Base-by-base conservation (phyloP, 1,140 invertebrate genomes). In the Microplitis mediator region DNA sequence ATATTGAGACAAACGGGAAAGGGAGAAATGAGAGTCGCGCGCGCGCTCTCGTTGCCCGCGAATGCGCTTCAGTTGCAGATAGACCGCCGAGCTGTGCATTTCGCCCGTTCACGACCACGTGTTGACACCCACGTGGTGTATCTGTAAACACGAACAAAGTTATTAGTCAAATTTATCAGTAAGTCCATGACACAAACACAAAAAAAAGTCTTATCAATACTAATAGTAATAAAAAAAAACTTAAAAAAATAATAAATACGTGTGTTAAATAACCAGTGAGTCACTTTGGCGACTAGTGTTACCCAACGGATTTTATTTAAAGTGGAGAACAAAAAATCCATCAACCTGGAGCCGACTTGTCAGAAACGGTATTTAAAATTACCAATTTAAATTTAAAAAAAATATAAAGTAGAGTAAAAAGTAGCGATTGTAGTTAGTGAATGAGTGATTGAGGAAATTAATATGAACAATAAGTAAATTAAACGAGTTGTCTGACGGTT, bases 291-390 rank as follows among this genome's bases (percentile, higher is more conserved):
- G 6, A 9, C 5, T 6, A 45, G 39, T 45, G 39, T 45, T 6
- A 11, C 39, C 39, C 39, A 11, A 45, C 6, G 39, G n/a, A 56
- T 23, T 23, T 23, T 23, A 56, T 56, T 56, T 23, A 71, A 66
- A 82, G 80, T 88, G 84, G 85, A 88, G 78, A 81, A 79, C 77
- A 80, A 81, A 80, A 81, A 77, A 75, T 80, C 84, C 81, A 82
- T 86, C 87, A 88, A 85, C 84, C 87, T 89, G 88, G 88, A 89
- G 87, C 80, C 88, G 80, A 85, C 88, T 85, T 89, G 87, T 78
- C 88, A 88, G 45, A 89, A 89, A 82, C 83, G 88, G 88, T 89
- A 73, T 83, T 80, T 73, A 62, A 61, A 16, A 45, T 23, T 23
- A 23, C 23, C 23, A 23, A 23, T 23, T 8, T 13, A 58, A 23